phyloP scores from a whole-genome alignment of 2,888 invertebrate genomes.

The Mycalesis mineus region DNA sequence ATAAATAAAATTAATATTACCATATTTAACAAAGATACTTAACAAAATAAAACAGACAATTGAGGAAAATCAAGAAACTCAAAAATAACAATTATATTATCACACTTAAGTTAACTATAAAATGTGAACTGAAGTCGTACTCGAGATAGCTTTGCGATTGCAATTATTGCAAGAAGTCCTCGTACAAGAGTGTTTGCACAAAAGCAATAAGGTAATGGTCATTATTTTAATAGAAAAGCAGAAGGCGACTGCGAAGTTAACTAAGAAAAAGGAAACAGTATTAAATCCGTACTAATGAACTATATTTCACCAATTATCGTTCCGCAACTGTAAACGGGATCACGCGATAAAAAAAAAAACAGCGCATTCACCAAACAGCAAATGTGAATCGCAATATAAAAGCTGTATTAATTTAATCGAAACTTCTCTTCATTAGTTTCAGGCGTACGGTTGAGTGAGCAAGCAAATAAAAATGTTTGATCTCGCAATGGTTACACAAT shows the following conservation, averaged over 20 bases:
- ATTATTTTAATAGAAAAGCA: conserved; percentile 25
- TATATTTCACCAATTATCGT: conserved; percentile 54
- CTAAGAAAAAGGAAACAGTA: conserved; percentile 22
- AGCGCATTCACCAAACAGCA: conserved; percentile 24
- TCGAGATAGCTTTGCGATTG: not conserved
- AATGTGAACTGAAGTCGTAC: not conserved
- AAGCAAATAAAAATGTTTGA: conserved; percentile 76
- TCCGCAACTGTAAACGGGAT: conserved; percentile 42
- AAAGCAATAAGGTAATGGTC: conserved; percentile 20
- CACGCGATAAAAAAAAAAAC: conserved; percentile 33
- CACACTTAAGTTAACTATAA: not conserved
- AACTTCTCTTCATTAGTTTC: conserved; percentile 70
- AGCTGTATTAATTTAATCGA: conserved; percentile 70
- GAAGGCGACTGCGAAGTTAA: conserved; percentile 36
- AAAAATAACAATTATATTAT: not conserved
- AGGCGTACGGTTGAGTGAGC: conserved; percentile 63
- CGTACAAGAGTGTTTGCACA: conserved; percentile 1
- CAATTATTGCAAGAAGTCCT: conserved; percentile 4
- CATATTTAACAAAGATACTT: too few relatives aligned
- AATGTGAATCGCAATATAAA: conserved; percentile 59
- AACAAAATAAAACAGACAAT: too few relatives aligned
- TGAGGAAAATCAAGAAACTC: not conserved
- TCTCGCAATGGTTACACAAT: conserved; percentile 62
- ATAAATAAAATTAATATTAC: too few relatives aligned
- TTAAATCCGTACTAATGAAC: conserved; percentile 53